These are phyloP conservation scores for Xenopus petersii DNA, from an alignment of 2,797 vertebrate genomes.

Conservation along the genomic window DNA sequence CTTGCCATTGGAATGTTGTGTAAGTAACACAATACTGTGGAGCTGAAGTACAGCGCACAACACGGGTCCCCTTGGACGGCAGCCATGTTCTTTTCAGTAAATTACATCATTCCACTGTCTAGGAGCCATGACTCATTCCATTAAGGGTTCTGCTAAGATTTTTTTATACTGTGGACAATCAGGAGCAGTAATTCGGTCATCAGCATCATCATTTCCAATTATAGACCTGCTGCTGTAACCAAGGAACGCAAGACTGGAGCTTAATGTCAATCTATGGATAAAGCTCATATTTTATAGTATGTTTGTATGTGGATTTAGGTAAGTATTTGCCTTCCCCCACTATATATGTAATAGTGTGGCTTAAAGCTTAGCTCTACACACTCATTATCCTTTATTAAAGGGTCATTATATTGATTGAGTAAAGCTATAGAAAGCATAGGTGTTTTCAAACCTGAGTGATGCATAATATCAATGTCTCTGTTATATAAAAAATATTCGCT, in stretches of 20 bases:
- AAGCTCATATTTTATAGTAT: no score
- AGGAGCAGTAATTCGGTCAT: neutral
- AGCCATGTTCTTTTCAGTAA: conserved; percentile 28
- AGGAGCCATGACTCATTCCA: conserved; percentile 18
- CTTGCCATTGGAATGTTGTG: neutral
- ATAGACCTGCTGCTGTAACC: conserved; percentile 25
- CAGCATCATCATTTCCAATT: neutral
- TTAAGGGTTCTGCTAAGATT: conserved; percentile 32
- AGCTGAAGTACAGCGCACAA: neutral
- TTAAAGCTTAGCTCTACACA: no score
- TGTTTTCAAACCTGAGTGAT: no score
- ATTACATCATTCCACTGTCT: conserved; percentile 50
- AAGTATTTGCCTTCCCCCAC: no score
- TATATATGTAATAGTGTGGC: no score
- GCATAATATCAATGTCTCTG: no score
- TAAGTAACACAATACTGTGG: neutral
- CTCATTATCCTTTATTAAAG: no score
- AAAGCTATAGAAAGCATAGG: no score
- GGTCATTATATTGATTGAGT: no score
- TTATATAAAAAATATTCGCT: no score
- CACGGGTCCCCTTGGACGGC: conserved; percentile 40
- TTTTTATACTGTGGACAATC: neutral
- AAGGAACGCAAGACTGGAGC: neutral
- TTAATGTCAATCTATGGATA: neutral
- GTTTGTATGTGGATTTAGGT: no score